phyloP scores from a whole-genome alignment of 2,888 invertebrate species.

The Tromatobia lineatoria region DNA sequence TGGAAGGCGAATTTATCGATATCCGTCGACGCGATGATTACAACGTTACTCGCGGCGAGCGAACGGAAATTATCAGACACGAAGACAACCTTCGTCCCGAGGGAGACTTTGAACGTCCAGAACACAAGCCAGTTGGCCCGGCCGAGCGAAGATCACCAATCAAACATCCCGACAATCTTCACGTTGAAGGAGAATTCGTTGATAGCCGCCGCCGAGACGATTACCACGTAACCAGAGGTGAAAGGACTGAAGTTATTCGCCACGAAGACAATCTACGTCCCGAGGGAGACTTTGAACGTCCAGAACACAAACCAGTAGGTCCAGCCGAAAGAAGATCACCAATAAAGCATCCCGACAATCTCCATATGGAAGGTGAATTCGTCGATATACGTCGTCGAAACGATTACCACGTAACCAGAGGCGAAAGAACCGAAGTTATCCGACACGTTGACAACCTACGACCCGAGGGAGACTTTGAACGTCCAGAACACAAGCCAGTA shows the following conservation, averaged over 20 bases:
- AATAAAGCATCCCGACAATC: slow-evolving; percentile 87
- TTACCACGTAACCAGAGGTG: slow-evolving; percentile 85
- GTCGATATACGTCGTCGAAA: slow-evolving; percentile 86
- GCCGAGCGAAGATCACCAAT: slow-evolving; percentile 84
- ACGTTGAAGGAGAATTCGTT: slow-evolving; percentile 86
- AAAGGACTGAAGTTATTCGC: slow-evolving; percentile 88
- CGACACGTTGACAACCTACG: slow-evolving; percentile 86
- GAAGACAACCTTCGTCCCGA: slow-evolving; percentile 86
- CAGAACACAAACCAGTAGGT: slow-evolving; percentile 82
- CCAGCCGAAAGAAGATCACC: slow-evolving; percentile 86
- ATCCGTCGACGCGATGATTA: slow-evolving; percentile 87
- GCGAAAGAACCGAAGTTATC: slow-evolving; percentile 82
- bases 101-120: slow-evolving; percentile 83
- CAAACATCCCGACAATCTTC: slow-evolving; percentile 82
- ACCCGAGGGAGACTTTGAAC: slow-evolving; percentile 80
- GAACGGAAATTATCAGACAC: slow-evolving; percentile 84
- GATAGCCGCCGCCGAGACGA: slow-evolving; percentile 86
- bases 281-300: slow-evolving; percentile 87
- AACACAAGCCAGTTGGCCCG: slow-evolving; percentile 87
- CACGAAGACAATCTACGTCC: slow-evolving; percentile 87
- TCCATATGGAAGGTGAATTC: slow-evolving; percentile 87
- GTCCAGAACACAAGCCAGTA: slow-evolving; percentile 83
- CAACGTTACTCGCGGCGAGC: slow-evolving; percentile 83
- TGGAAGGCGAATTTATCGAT: slow-evolving; percentile 85
- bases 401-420: slow-evolving; percentile 87